phyloP scores from a whole-genome alignment of 2,113 vertebrate genomes.

The Pachycephala philippinensis region DNA sequence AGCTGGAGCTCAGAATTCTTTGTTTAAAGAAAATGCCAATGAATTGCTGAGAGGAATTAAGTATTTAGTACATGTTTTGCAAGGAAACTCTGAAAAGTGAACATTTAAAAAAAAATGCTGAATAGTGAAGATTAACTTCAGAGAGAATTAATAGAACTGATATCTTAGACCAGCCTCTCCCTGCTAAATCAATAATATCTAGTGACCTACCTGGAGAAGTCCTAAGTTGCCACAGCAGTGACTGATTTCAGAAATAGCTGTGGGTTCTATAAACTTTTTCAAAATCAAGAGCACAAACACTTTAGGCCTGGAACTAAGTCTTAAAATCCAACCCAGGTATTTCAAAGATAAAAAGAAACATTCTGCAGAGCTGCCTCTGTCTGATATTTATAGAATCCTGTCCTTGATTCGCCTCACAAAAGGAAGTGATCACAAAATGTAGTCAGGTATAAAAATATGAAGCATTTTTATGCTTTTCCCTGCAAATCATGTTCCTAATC shows the following conservation, averaged over 20 bases:
- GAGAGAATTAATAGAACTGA: background rate
- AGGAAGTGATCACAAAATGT: background rate
- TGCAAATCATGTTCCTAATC: background rate
- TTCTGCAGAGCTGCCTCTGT: background rate
- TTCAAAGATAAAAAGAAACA: background rate
- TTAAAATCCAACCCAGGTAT: background rate
- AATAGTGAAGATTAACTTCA: background rate
- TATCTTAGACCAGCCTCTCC: background rate
- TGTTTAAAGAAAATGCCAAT: slow-evolving; percentile 21
- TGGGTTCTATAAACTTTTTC: background rate
- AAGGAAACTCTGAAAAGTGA: background rate
- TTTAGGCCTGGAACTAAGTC: background rate
- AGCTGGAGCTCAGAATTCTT: background rate
- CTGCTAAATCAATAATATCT: background rate
- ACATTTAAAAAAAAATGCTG: background rate
- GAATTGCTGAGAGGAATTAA: background rate
- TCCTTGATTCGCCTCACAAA: background rate
- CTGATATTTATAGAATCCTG: background rate
- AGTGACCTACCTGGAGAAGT: background rate
- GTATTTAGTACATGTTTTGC: background rate
- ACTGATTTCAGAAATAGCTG: background rate
- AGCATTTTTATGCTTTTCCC: background rate
- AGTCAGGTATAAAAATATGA: slow-evolving; percentile 22
- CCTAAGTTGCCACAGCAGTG: background rate
- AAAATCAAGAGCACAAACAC: background rate